A percentile compares a stretch with the other conserved stretches of the same genome.
phyloP scores from a whole-genome alignment of 2,797 vertebrate genomes.

The Sebastolobus alascanus region DNA sequence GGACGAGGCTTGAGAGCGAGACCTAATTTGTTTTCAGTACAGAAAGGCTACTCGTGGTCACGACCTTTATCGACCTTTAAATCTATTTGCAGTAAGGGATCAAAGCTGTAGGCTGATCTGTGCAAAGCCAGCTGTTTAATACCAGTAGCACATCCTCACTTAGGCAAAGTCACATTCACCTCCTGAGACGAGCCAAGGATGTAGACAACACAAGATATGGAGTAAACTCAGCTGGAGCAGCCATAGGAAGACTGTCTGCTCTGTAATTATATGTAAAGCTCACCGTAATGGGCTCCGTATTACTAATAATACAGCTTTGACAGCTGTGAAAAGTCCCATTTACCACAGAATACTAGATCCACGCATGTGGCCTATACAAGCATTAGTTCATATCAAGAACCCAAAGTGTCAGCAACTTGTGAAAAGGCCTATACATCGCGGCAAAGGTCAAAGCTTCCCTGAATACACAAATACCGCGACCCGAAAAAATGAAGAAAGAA shows the following conservation, averaged over 20 bases:
- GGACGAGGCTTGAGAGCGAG: not conserved
- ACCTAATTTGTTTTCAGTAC: constrained; percentile 52
- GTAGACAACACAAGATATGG: constrained; percentile 21
- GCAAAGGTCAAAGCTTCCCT: constrained; percentile 62
- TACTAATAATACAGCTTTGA: constrained; percentile 5
- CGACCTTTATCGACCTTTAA: constrained; percentile 66
- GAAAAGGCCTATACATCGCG: constrained; percentile 27
- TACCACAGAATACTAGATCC: not conserved
- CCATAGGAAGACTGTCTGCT: not conserved
- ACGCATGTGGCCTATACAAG: constrained; percentile 13
- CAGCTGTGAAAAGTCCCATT: constrained; percentile 25
- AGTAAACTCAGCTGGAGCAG: constrained; percentile 7
- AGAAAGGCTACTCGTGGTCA: constrained; percentile 23
- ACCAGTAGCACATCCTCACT: constrained; percentile 37
- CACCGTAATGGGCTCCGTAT: constrained; percentile 4
- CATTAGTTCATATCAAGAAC: constrained; percentile 43
- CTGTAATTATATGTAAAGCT: constrained; percentile 34
- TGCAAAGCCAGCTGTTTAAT: constrained; percentile 57
- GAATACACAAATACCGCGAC: constrained; percentile 46
- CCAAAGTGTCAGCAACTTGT: constrained; percentile 49
- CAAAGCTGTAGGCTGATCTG: constrained; percentile 57
- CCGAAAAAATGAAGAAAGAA: constrained; percentile 31
- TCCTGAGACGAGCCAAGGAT: constrained; percentile 29
- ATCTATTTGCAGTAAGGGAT: constrained; percentile 57
- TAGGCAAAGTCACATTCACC: constrained; percentile 45